Evolutionary conservation across 2,113 vertebrate species (phyloP).

Genomic region (Todiramphus chloris): DNA sequence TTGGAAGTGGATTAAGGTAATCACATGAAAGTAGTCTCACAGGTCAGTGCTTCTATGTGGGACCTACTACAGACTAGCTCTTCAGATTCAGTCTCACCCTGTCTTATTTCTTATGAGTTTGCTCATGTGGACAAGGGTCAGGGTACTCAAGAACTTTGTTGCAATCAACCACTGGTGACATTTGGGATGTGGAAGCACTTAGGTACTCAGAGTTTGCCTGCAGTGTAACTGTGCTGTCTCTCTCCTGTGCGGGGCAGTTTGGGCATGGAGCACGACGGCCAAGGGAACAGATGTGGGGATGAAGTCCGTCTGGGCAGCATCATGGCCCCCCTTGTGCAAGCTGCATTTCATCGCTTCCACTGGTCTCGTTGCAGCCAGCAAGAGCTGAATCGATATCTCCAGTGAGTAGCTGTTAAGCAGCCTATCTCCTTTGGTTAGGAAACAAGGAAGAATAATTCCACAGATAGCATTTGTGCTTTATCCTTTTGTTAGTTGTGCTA

Average conservation of each 20-base stretch:
- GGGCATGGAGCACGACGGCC: slow-evolving; percentile 97
- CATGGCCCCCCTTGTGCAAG: slow-evolving; percentile 97
- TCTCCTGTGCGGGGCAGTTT: slow-evolving; percentile 73
- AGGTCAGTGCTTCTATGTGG: not conserved
- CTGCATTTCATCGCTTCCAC: slow-evolving; percentile 96
- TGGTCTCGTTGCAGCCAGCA: slow-evolving; percentile 99
- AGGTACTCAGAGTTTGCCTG: not conserved
- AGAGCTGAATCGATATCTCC: slow-evolving; percentile 92
- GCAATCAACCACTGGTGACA: accelerated
- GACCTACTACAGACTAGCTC: not conserved
- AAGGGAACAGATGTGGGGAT: slow-evolving; percentile 95
- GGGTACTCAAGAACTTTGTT: not conserved
- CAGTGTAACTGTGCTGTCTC: not conserved
- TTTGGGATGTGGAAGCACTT: not conserved
- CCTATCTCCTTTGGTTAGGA: not conserved
- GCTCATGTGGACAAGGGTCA: not conserved
- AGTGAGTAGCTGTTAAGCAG: slow-evolving; percentile 78
- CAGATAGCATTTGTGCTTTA: not conserved
- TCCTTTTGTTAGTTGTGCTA: not conserved
- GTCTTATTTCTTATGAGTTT: not conserved
- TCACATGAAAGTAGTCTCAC: not conserved
- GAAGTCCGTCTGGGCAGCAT: slow-evolving; percentile 98
- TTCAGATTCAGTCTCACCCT: not conserved
- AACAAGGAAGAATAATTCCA: not conserved
- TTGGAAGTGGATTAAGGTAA: not conserved